These are phyloP conservation scores for Alectura lathami DNA, from an alignment of 2,113 vertebrate genomes.

Conservation along the genomic window DNA sequence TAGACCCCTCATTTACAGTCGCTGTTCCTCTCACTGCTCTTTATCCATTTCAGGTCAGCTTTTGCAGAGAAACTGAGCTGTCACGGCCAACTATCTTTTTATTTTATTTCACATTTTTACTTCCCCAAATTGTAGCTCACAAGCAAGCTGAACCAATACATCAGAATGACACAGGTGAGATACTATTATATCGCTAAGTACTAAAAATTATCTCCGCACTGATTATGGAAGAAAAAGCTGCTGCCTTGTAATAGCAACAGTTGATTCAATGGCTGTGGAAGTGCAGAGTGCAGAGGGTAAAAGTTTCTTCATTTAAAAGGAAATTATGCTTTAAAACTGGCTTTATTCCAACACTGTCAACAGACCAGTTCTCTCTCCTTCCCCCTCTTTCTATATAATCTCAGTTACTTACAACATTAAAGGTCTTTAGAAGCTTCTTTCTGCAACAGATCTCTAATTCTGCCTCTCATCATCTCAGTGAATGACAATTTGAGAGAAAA, in stretches of 20 bases:
- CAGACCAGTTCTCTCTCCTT: not conserved
- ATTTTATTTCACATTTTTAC: not conserved
- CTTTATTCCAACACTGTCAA: not conserved
- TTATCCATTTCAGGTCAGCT: not conserved
- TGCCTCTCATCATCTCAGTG: slow-evolving; percentile 9
- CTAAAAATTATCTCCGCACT: not conserved
- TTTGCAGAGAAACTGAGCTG: not conserved
- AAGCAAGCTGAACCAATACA: not conserved
- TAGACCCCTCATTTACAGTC: not conserved
- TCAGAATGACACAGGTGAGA: not conserved
- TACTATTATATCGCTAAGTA: not conserved
- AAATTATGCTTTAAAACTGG: slow-evolving; percentile 23
- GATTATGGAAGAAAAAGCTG: not conserved
- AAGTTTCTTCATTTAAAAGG: slow-evolving; percentile 11
- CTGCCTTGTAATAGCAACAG: not conserved
- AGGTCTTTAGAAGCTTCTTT: slow-evolving; percentile 44
- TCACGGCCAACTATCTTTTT: not conserved
- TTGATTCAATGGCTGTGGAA: slow-evolving; percentile 1
- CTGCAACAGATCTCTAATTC: not conserved
- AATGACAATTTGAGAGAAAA: slow-evolving; percentile 51
- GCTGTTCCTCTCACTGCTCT: not conserved
- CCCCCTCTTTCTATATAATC: not conserved
- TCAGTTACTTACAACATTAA: slow-evolving; percentile 55
- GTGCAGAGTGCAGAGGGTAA: not conserved
- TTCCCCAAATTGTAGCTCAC: not conserved